phyloP scores from a whole-genome alignment of 2,797 vertebrate genomes.

The Rhinoraja longicauda region DNA sequence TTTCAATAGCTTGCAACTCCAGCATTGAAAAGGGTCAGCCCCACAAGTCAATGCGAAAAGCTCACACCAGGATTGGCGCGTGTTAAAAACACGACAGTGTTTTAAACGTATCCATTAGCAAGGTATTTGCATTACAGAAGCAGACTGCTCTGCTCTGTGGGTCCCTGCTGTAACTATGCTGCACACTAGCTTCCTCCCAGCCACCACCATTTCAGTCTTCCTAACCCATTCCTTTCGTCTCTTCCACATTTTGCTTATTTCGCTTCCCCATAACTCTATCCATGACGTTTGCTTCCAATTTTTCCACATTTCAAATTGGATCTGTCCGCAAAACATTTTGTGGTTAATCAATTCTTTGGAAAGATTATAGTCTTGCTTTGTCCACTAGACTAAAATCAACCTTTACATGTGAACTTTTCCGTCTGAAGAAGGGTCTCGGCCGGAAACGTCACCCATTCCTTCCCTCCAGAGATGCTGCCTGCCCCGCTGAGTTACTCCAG shows the following conservation, averaged over 20 bases:
- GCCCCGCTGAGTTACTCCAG: too few relatives aligned
- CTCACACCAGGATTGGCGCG: too few relatives aligned
- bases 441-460: too few relatives aligned
- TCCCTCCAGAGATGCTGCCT: too few relatives aligned
- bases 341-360: neutral
- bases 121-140: neutral
- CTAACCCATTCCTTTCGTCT: neutral
- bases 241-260: neutral
- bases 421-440: too few relatives aligned
- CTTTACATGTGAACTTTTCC: neutral
- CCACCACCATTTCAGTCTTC: too few relatives aligned
- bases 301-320: neutral
- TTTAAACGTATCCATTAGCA: too few relatives aligned
- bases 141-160: too few relatives aligned
- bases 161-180: neutral
- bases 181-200: neutral
- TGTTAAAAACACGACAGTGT: too few relatives aligned
- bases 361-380: neutral
- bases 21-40: too few relatives aligned
- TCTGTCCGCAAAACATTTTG: neutral
- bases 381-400: neutral
- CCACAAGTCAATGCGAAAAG: too few relatives aligned
- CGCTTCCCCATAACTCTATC: neutral
- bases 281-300: neutral
- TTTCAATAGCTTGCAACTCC: too few relatives aligned